Evolutionary conservation across 2,113 vertebrate genomes (phyloP), one percentile per base, ranked within the genome.

Genomic region (Mormyrus lacerda): DNA sequence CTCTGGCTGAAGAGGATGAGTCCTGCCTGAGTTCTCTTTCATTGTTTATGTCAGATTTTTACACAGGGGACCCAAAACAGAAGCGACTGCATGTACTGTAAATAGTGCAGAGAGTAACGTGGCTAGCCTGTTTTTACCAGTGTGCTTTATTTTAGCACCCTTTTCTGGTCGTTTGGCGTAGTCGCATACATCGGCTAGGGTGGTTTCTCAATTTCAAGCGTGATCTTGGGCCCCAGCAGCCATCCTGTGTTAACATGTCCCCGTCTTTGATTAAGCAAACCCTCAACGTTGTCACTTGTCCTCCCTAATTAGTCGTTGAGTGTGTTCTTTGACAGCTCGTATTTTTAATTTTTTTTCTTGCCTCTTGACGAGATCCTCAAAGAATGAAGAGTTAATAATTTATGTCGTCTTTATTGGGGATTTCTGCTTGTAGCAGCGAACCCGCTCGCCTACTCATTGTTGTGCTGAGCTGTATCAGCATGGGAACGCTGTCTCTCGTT

Each of bases 61-160:
- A 39, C 31, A 86, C 58, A 50, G 85, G 88, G 79, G 89, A 61
- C 85, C 83, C n/a, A 44, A 87, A 91, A 91, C 95, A 93, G 94
- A 95, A 96, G 97, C 96, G 97, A 97, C 97, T 98, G 97, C 97
- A 97, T 97, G 97, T 97, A 96, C 96, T 45, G 96, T 97, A 97
- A 97, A 97, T 97, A 97, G 95, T 79, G 35, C 73, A 2, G 35
- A 76, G 31, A 39, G 73, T 19, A 19, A 42, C 35, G 27, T 73
- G n/a, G 65, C 27, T 35, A 4, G 31, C 65, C 65, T 73, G 24
- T 15, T 97, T 97, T 97, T 97, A 95, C 95, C 86, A 91, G 94
- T n/a, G 53, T 55, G 53, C 39, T 65, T 79, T 76, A 65, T 31
- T 45, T 45, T 50, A 3, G 42, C 73, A 42, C 35, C 11, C 73